These are phyloP conservation scores for Speoplatyrhinus poulsoni DNA, from an alignment of 2,113 vertebrate species.

Conservation along the genomic window DNA sequence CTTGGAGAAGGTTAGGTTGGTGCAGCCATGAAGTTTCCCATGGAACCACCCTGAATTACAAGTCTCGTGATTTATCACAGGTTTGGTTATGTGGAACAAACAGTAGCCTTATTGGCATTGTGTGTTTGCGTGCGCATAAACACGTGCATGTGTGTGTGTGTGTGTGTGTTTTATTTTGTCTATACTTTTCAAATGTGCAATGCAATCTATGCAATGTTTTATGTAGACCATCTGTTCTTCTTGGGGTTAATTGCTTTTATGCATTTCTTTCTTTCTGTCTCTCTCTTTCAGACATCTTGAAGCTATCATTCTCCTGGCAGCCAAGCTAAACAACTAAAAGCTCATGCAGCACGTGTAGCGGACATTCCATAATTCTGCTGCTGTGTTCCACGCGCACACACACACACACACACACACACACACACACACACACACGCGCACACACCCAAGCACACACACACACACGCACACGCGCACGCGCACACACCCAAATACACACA, in stretches of 20 bases:
- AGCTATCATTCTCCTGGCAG: background rate
- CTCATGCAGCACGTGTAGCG: background rate
- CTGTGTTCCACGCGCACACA: background rate
- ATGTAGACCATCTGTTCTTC: background rate
- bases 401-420: background rate
- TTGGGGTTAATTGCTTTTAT: background rate
- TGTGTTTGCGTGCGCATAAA: too few relatives aligned
- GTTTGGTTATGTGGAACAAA: background rate
- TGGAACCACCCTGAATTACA: too few relatives aligned
- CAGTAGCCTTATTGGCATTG: background rate
- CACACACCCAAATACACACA: background rate
- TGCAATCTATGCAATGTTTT: background rate
- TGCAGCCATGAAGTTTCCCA: too few relatives aligned
- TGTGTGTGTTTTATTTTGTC: too few relatives aligned
- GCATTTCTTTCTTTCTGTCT: background rate
- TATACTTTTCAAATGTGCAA: background rate
- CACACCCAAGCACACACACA: background rate
- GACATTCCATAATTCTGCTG: background rate
- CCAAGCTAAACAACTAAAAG: background rate
- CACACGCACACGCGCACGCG: background rate
- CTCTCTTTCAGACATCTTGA: conserved; percentile 2
- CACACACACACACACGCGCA: background rate
- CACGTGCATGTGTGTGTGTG: too few relatives aligned
- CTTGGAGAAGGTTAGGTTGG: too few relatives aligned
- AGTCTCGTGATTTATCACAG: background rate